Conservation (phyloP, 1,140 invertebrate species). For the Neodiprion lecontei region DNA sequence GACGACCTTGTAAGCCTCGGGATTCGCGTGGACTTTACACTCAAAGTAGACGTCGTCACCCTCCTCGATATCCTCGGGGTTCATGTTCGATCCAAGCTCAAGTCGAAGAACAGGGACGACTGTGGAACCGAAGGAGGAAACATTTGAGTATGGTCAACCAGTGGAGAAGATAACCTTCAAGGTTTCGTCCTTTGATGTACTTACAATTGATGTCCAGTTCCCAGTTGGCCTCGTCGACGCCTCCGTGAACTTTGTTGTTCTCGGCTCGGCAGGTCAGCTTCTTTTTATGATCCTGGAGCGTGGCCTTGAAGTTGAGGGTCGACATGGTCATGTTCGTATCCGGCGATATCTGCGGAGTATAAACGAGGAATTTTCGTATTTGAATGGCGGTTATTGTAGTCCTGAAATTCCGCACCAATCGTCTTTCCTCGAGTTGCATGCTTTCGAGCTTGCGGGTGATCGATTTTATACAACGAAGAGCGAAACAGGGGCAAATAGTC, state of each 20-base stretch:
- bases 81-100: slow-evolving; percentile 81
- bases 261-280: slow-evolving; percentile 81
- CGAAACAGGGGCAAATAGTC: too few relatives aligned
- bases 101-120: slow-evolving; percentile 78
- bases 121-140: slow-evolving; percentile 60
- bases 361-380: not conserved
- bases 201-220: slow-evolving; percentile 85
- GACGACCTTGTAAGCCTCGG: slow-evolving; percentile 83
- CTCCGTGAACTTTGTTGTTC: slow-evolving; percentile 75
- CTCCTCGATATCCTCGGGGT: slow-evolving; percentile 87
- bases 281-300: slow-evolving; percentile 78
- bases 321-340: slow-evolving; percentile 84
- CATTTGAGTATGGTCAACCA: slow-evolving; percentile 17
- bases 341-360: slow-evolving; percentile 69
- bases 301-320: slow-evolving; percentile 75
- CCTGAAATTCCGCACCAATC: not conserved
- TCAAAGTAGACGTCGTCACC: slow-evolving; percentile 91
- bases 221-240: slow-evolving; percentile 78
- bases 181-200: slow-evolving; percentile 52
- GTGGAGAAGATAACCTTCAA: not conserved
- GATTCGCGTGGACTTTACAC: slow-evolving; percentile 86
- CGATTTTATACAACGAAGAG: too few relatives aligned
- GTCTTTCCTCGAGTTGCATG: too few relatives aligned
- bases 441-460: too few relatives aligned
- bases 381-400: slow-evolving; percentile 22